phyloP scores from a whole-genome alignment of 2,113 vertebrate species.

The Chinchilla lanigera region DNA sequence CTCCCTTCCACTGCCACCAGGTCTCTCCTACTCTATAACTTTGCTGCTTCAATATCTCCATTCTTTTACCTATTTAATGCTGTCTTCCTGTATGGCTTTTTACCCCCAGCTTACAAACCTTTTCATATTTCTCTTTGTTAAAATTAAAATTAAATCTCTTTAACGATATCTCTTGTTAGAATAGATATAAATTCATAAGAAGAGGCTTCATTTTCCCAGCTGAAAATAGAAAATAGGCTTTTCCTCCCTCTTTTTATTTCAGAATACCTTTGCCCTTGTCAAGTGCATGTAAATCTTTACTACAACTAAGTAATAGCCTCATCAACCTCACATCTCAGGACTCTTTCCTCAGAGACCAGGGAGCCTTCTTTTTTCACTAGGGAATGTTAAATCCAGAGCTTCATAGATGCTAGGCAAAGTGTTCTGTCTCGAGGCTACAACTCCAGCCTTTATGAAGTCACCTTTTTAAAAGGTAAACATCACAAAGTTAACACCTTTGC shows the following conservation, averaged over 20 bases:
- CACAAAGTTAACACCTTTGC: neutral
- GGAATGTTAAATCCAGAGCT: neutral
- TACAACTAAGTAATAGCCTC: neutral
- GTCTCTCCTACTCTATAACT: neutral
- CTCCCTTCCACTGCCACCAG: neutral
- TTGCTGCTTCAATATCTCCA: neutral
- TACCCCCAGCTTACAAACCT: neutral
- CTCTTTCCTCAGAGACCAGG: neutral
- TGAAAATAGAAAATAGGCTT: neutral
- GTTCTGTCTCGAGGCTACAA: neutral
- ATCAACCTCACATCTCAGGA: neutral
- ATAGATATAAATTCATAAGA: constrained; percentile 7
- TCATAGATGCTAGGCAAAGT: neutral
- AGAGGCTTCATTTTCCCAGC: constrained; percentile 9
- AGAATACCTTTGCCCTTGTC: neutral
- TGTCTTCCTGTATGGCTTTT: neutral
- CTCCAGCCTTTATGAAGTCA: neutral
- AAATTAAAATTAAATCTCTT: neutral
- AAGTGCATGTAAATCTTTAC: neutral
- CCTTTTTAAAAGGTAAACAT: neutral
- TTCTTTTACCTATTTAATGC: neutral
- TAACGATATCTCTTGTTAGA: neutral
- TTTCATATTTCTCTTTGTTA: neutral
- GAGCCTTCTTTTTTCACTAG: neutral
- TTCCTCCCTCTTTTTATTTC: neutral